Base-by-base conservation (phyloP, 2,113 vertebrate genomes). In the Triplophysa siluroides region DNA sequence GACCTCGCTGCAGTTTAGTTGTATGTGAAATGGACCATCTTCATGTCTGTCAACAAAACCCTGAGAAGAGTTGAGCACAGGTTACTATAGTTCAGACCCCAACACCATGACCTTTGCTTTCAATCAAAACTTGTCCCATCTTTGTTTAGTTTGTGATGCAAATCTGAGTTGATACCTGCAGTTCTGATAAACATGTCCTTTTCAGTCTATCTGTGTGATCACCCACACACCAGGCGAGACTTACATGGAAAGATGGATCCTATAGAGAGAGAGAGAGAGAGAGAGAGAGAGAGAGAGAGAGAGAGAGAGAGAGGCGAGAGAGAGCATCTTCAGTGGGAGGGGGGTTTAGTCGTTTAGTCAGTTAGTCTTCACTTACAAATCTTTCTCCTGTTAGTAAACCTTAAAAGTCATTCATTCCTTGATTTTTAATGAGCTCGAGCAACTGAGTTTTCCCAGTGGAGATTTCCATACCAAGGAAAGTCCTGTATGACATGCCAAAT, bases 231-330 rank as follows among this genome's bases (percentile, higher is more conserved):
- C 97, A 99, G 81, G 95, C 96, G 88, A 99, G 89, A 88, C 96
- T 99, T 83, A 99, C 82, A 0, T 99, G 97, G 90, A 99, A 99
- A 0, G 97, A 98, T 0, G 98, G 97, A 71, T 96, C 90, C 98
- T 99, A 76, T 52, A 1, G 58, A 63, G 13, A 72, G 4, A 11
- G 26, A 1, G 29, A 2, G 3, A 26, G 43, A 45, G 43, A 1
- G 43, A 6, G 43, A 0, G 43, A n/a, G n/a, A n/a, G n/a, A n/a
- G n/a, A n/a, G n/a, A n/a, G n/a, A n/a, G n/a, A n/a, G n/a, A n/a
- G n/a, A n/a, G n/a, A n/a, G n/a, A n/a, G n/a, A n/a, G n/a, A n/a
- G n/a, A n/a, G n/a, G n/a, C n/a, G n/a, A n/a, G n/a, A n/a, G n/a
- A n/a, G n/a, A n/a, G n/a, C n/a, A n/a, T n/a, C n/a, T n/a, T n/a